These are phyloP conservation scores for Papilio helenus DNA, from an alignment of 1,140 invertebrate species.

Conservation along the genomic window DNA sequence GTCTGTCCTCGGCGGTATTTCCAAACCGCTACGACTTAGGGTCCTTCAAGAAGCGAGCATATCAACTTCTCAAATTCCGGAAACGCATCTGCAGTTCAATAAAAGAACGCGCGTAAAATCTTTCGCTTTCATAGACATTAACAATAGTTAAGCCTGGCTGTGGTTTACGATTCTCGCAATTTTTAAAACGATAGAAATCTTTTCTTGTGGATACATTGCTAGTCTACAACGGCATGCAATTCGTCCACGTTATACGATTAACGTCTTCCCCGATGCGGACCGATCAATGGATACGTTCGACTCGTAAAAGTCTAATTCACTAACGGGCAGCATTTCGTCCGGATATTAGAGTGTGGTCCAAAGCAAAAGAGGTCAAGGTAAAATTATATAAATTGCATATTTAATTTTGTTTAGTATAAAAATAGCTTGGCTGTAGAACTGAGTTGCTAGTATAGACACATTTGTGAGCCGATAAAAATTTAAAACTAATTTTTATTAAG, in stretches of 20 bases:
- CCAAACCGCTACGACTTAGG: no score
- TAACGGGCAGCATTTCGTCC: conserved; percentile 52
- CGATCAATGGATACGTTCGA: conserved; percentile 40
- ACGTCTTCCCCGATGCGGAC: conserved; percentile 28
- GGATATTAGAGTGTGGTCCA: conserved; percentile 44
- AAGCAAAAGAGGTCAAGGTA: conserved; percentile 40
- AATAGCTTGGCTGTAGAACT: no score
- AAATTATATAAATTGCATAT: conserved; percentile 28
- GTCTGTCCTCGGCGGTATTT: no score
- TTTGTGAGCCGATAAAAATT: neutral
- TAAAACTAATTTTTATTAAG: no score
- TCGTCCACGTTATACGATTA: conserved; percentile 41
- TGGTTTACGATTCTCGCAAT: neutral
- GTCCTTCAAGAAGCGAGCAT: no score
- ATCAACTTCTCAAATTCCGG: no score
- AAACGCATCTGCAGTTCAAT: no score
- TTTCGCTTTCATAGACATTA: neutral
- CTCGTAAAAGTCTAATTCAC: conserved; percentile 66
- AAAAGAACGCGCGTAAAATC: no score
- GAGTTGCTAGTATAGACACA: neutral
- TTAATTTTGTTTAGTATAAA: neutral
- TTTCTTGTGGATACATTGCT: conserved; percentile 8
- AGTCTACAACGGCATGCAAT: conserved; percentile 24
- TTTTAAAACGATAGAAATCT: neutral
- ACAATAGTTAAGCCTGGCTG: neutral